A percentile compares a stretch with the other conserved stretches of the same genome.
Conservation (phyloP, 2,888 invertebrate species). For the Ophion costatus region DNA sequence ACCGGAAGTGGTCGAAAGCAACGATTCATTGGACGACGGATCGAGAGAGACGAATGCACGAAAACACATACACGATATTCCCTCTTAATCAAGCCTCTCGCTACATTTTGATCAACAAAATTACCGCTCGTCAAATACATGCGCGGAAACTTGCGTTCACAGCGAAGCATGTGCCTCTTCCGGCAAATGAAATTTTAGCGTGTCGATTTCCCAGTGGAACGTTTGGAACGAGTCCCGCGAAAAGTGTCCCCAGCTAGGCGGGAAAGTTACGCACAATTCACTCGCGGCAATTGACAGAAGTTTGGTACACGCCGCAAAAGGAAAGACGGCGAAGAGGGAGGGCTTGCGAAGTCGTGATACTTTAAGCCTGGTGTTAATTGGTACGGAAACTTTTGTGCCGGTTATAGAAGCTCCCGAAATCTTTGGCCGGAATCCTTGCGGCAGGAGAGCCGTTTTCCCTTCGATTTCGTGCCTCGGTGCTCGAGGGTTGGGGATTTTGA, state of each 20-base stretch:
- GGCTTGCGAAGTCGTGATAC: slow-evolving; percentile 60
- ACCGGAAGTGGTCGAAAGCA: slow-evolving; percentile 5
- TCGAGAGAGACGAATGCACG: slow-evolving; percentile 1
- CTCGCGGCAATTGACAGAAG: slow-evolving; percentile 55
- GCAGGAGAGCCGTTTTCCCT: slow-evolving; percentile 44
- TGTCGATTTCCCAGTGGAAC: slow-evolving; percentile 7
- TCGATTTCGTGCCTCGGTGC: slow-evolving; percentile 24
- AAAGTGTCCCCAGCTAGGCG: slow-evolving; percentile 5
- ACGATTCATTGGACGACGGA: slow-evolving; percentile 29
- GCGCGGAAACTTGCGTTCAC: not conserved
- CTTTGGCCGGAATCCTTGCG: slow-evolving; percentile 55
- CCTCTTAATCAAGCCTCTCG: not conserved
- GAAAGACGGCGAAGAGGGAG: slow-evolving; percentile 31
- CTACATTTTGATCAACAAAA: slow-evolving; percentile 12
- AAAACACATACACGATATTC: not conserved
- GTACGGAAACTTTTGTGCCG: slow-evolving; percentile 59
- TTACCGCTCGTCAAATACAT: not conserved
- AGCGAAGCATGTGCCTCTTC: not conserved
- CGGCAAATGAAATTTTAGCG: slow-evolving; percentile 24
- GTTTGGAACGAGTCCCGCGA: not conserved
- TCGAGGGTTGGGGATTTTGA: no score
- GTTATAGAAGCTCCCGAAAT: slow-evolving; percentile 56
- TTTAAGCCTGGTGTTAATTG: slow-evolving; percentile 64
- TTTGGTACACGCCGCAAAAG: slow-evolving; percentile 33
- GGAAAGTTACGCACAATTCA: slow-evolving; percentile 43